Conservation (phyloP, 2,888 invertebrate genomes). For the Eumerus sabulonum region DNA sequence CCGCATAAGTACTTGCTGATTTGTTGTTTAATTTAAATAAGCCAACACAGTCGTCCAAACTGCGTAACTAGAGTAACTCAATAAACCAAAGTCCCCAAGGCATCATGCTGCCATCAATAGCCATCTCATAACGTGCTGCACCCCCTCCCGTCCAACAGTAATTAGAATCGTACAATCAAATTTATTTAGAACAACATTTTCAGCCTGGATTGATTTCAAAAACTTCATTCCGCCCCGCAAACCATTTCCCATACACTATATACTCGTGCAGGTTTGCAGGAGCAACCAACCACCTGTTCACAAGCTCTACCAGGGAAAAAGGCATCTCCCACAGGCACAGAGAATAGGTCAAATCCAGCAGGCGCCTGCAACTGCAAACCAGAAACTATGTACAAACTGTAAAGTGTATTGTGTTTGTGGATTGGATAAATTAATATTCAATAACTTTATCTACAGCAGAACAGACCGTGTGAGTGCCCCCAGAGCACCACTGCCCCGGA, state of each 20-base stretch:
- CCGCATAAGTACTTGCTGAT: no score
- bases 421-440: slow-evolving; percentile 65
- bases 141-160: neutral
- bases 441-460: slow-evolving; percentile 49
- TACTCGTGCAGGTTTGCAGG: slow-evolving; percentile 15
- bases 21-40: no score
- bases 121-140: no score
- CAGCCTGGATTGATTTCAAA: slow-evolving; percentile 6
- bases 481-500: slow-evolving; percentile 20
- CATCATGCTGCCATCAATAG: no score
- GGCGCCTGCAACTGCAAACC: slow-evolving; percentile 19
- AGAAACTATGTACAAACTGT: slow-evolving; percentile 43
- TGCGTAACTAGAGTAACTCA: slow-evolving; percentile 10
- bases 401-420: slow-evolving; percentile 59
- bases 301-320: neutral
- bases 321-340: neutral
- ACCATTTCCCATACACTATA: slow-evolving; percentile 4
- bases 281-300: slow-evolving; percentile 42
- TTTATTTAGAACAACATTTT: slow-evolving; percentile 26
- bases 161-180: slow-evolving; percentile 7
- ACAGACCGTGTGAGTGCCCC: slow-evolving; percentile 30
- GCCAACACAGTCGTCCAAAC: neutral
- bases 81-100: neutral
- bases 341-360: slow-evolving; percentile 30
- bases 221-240: neutral